A percentile compares a stretch with the other conserved stretches of the same genome.
These are phyloP conservation scores for Oenanthe melanoleuca DNA, from an alignment of 2,113 vertebrate species.

Conservation along the genomic window DNA sequence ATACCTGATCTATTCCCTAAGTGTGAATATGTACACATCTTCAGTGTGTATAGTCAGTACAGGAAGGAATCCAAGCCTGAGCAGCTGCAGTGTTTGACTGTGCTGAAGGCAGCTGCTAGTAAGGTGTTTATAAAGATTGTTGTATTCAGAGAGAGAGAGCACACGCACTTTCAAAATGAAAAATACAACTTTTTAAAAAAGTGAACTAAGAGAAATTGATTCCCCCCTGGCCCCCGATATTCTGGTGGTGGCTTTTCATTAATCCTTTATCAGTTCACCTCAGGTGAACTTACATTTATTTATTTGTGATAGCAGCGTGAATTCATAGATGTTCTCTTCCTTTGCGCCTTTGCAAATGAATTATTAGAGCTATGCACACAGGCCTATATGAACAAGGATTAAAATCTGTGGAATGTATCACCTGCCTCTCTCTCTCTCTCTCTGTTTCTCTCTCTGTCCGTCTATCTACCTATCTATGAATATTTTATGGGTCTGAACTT, in stretches of 20 bases:
- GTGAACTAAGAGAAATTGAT: neutral
- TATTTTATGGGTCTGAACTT: constrained; percentile 69
- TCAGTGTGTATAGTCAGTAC: neutral
- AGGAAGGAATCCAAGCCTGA: neutral
- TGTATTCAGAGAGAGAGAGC: neutral
- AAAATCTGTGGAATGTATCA: constrained; percentile 4
- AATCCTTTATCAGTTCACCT: neutral
- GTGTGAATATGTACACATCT: neutral
- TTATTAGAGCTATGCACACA: neutral
- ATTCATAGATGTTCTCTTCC: neutral
- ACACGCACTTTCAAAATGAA: neutral
- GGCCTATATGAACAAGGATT: neutral
- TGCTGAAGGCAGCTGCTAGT: neutral
- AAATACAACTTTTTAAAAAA: neutral
- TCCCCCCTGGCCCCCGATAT: fast-evolving
- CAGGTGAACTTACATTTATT: neutral
- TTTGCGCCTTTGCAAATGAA: neutral
- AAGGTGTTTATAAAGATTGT: neutral
- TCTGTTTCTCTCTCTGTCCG: neutral
- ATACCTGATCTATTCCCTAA: neutral
- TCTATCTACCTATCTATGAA: constrained; percentile 56
- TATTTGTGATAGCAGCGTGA: neutral
- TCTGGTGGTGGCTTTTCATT: neutral
- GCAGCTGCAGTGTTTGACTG: neutral
- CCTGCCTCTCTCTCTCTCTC: neutral